A percentile compares a stretch with the other conserved stretches of the same genome.
Conservation (phyloP, 2,113 vertebrate genomes). For the Microtus montanus region DNA sequence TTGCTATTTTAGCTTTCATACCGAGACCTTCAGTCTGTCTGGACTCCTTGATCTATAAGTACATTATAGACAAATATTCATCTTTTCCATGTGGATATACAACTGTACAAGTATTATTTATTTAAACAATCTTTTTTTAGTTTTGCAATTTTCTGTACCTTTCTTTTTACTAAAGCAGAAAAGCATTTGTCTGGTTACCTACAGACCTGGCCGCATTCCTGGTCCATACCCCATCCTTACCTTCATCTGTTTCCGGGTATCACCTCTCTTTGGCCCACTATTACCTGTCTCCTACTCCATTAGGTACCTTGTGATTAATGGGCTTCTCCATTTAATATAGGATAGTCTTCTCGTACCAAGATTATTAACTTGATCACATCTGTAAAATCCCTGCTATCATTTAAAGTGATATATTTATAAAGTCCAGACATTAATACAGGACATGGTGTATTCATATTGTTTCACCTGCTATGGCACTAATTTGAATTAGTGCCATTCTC, state of each 20-base stretch:
- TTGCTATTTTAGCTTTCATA: neutral
- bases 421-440: neutral
- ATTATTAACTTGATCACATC: constrained; percentile 1
- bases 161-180: neutral
- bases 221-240: too few relatives aligned
- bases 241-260: neutral
- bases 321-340: neutral
- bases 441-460: neutral
- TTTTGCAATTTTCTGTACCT: neutral
- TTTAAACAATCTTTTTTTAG: neutral
- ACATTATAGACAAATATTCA: neutral
- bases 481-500: neutral
- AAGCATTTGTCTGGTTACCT: neutral
- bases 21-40: neutral
- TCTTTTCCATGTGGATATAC: neutral
- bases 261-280: neutral
- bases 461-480: neutral
- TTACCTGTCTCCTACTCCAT: neutral
- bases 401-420: neutral
- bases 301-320: neutral
- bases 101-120: neutral
- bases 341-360: neutral
- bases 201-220: neutral
- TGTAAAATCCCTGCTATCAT: neutral
- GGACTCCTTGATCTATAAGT: neutral